These are phyloP conservation scores for Hypotaenidia okinawae DNA, from an alignment of 2,797 vertebrate species.

Conservation along the genomic window DNA sequence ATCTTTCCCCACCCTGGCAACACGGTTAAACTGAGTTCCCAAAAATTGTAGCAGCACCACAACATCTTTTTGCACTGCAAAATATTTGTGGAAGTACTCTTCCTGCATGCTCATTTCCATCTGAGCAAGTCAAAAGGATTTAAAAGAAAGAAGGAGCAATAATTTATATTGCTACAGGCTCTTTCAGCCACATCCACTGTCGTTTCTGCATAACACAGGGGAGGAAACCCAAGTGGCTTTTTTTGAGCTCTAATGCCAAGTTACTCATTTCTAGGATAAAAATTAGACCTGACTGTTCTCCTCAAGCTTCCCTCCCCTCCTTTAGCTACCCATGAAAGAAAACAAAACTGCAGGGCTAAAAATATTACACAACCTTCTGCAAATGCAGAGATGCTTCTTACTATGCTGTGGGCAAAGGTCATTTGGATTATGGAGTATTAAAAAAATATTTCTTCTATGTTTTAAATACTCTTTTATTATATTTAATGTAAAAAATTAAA, in stretches of 20 bases:
- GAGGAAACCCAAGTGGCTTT: background rate
- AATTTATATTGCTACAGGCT: background rate
- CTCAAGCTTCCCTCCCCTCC: background rate
- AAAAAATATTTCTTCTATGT: background rate
- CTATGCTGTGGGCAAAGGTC: background rate
- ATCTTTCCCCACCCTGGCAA: background rate
- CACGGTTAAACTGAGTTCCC: background rate
- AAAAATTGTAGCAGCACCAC: background rate
- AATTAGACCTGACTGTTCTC: conserved; percentile 17
- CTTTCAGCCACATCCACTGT: background rate
- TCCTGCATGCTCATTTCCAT: background rate
- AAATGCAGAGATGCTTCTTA: background rate
- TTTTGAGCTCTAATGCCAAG: background rate
- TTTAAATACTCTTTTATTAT: background rate
- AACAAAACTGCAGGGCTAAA: conserved; percentile 10
- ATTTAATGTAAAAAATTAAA: background rate
- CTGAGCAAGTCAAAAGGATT: background rate
- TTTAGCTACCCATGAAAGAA: background rate
- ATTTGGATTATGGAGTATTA: background rate
- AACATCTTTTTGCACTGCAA: background rate
- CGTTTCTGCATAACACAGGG: background rate
- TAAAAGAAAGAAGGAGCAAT: background rate
- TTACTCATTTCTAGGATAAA: conserved; percentile 10
- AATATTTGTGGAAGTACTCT: background rate
- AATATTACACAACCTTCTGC: background rate